Evolutionary conservation across 1,140 invertebrate genomes (phyloP), one percentile per base, ranked within the genome.

Genomic region (Tribolium castaneum): DNA sequence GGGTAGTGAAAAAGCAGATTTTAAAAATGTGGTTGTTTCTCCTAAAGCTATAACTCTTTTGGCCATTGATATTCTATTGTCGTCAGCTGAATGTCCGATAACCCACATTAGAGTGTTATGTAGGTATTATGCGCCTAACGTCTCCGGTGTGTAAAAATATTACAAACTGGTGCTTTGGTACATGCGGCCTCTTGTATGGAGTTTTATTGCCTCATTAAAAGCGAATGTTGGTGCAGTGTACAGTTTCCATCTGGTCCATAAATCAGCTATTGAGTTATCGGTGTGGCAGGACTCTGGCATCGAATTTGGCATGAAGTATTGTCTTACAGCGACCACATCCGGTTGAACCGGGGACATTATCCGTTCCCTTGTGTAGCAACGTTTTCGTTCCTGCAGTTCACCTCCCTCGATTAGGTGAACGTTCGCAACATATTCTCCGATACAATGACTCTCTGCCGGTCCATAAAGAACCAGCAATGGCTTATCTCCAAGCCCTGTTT

Each of bases 381-480:
- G 30, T 66, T 35, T 66, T 35, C 25, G 30, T 59, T 59, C 59
- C 54, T 59, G 54, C 54, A 19, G 22, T 66, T 66, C 59, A 35
- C 25, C 59, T 66, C 59, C 59, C 59, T 35, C 59, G 25, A 66
- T 66, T 66, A 66, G 59, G 59, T 66, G 59, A 66, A 66, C 59
- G 59, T 66, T 66, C 59, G 59, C 59, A 66, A 35, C 59, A 35
- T 66, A 35, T 66, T 66, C 59, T 66, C 59, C 59, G 59, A 34
- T 35, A 66, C 59, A 66, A 66, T 35, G 59, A 66, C 25, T 66
- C 59, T 66, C 59, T 66, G 59, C 59, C 59, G 59, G 59, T 66
- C 59, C 59, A 66, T 66, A 66, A 66, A 66, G 59, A 66, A 66
- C 59, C 59, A 34, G 59, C 59, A 66, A 66, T 66, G 59, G 59